Base-by-base conservation (phyloP, 2,113 vertebrate genomes). In the Irena cyanogastra region DNA sequence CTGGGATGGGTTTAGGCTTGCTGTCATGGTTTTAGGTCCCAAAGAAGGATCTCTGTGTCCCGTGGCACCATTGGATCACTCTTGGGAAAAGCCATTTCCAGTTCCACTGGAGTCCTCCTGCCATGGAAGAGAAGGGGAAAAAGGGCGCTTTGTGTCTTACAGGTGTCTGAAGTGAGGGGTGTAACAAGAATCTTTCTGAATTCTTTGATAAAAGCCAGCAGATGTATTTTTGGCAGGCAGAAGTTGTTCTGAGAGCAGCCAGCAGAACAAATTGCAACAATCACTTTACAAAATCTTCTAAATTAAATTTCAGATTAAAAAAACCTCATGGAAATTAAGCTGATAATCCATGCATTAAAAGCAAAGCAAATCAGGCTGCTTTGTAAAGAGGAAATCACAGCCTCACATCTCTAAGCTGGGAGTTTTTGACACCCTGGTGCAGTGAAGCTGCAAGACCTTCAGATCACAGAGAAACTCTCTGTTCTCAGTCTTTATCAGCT, bases 291-390 rank as follows among this genome's bases (percentile, higher is more conserved):
- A 82, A 91, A 91, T 87, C 50, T 87, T 45, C 45, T 60, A 70
- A 81, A 94, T 93, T 94, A 76, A 88, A 88, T 79, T 69, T 56
- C 66, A 70, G 87, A 79, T 79, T 75, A 57, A 89, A 90, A 93
- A 91, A 91, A 30, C 9, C 56, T 84, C 12, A 16, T 21, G 57
- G 74, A 87, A 94, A 79, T 89, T 35, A 75, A 79, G 26, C n/a
- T 16, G 70, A 39, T 89, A 91, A 76, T 60, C 87, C 74, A 60
- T 77, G 63, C 75, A 82, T 92, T 88, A 44, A 82, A 82, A 83
- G 14, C 31, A 41, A 53, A 90, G 41, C 44, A n/a, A 41, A 89
- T 45, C 56, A 65, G 23, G 10, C 13, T 81, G 3, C 44, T 89
- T 82, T 71, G 44, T 56, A 16, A 87, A 39, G 47, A 42, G 30